Evolutionary conservation across 2,797 vertebrate species (phyloP).

Genomic region (Pipistrellus kuhlii): DNA sequence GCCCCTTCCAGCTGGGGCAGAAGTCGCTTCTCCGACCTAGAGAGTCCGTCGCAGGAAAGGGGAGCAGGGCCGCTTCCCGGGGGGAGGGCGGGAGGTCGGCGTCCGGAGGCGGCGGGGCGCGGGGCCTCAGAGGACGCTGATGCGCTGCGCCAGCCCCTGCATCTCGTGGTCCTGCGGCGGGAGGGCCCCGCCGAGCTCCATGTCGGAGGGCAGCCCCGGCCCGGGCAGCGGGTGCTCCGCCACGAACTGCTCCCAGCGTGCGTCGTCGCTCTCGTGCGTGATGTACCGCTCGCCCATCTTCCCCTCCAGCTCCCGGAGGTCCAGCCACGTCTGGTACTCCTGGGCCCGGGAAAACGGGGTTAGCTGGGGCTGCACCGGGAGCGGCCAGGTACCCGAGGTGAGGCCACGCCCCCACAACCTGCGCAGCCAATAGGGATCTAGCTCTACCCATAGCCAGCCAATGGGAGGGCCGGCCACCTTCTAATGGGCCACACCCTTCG

Average conservation of each 20-base stretch:
- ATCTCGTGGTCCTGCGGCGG: conserved; percentile 88
- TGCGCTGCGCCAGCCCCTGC: conserved; percentile 93
- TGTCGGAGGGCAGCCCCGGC: background rate
- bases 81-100: background rate
- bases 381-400: background rate
- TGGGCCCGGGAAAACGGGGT: conserved; percentile 68
- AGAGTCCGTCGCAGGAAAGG: background rate
- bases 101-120: background rate
- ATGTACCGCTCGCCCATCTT: conserved; percentile 93
- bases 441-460: conserved; percentile 1
- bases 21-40: background rate
- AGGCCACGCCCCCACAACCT: background rate
- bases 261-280: conserved; percentile 94
- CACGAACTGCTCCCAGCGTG: conserved; percentile 92
- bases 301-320: conserved; percentile 92
- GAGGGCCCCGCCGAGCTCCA: background rate
- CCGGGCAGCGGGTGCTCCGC: conserved; percentile 88
- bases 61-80: background rate
- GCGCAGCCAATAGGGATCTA: background rate
- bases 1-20: background rate
- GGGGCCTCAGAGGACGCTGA: conserved; percentile 91
- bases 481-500: background rate
- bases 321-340: conserved; percentile 95
- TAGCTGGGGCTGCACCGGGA: background rate
- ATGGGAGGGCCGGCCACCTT: background rate